phyloP scores from a whole-genome alignment of 2,888 invertebrate species.

The Temnothorax rugatulus region DNA sequence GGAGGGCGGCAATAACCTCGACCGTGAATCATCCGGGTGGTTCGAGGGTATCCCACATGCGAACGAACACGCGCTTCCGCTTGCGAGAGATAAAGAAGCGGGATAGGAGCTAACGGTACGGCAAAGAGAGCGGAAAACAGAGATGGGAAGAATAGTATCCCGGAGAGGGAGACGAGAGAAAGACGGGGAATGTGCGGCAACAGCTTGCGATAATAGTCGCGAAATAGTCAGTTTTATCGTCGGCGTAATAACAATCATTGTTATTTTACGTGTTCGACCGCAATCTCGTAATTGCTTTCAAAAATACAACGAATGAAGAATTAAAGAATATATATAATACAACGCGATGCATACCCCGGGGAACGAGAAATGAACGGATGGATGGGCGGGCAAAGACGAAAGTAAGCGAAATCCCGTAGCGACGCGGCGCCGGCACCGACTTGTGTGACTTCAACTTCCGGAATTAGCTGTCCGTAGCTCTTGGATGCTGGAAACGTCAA shows the following conservation, averaged over 20 bases:
- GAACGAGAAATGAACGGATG: slow-evolving; percentile 11
- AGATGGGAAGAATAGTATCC: slow-evolving; percentile 31
- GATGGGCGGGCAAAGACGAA: slow-evolving; percentile 60
- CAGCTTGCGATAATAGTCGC: slow-evolving; percentile 74
- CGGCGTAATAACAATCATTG: slow-evolving; percentile 74
- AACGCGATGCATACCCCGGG: slow-evolving; percentile 41
- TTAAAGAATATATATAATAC: slow-evolving; percentile 31
- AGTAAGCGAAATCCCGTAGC: slow-evolving; percentile 74
- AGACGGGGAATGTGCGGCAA: slow-evolving; percentile 59
- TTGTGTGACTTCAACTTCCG: slow-evolving; percentile 70
- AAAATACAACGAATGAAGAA: not conserved
- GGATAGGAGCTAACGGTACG: not conserved
- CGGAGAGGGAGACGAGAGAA: slow-evolving; percentile 3
- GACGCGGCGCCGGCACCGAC: slow-evolving; percentile 59
- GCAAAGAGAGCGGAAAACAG: not conserved
- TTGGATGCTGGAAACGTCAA: slow-evolving; percentile 72
- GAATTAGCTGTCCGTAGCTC: slow-evolving; percentile 74
- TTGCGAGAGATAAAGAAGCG: not conserved
- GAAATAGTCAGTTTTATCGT: slow-evolving; percentile 68
- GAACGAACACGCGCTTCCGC: slow-evolving; percentile 19
- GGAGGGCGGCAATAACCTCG: slow-evolving; percentile 41
- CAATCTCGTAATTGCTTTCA: slow-evolving; percentile 77
- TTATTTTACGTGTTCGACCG: slow-evolving; percentile 75
- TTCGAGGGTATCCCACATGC: slow-evolving; percentile 9
- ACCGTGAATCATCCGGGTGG: slow-evolving; percentile 39